Conservation (phyloP, 1,140 invertebrate genomes). For the Ostrea denselamellosa region DNA sequence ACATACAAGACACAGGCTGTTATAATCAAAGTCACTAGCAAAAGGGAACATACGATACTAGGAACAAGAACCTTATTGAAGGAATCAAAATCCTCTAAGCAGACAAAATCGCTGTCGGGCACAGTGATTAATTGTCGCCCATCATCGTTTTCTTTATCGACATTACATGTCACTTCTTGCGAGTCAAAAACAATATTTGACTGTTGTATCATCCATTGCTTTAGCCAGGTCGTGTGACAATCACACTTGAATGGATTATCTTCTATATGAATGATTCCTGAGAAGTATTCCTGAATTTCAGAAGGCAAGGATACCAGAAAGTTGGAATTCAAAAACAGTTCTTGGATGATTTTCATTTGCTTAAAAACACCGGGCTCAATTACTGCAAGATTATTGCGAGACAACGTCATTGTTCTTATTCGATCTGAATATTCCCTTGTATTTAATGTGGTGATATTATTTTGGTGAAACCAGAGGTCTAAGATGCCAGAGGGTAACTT, state of each 20-base stretch:
- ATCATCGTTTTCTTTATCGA: conserved; percentile 53
- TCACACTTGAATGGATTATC: conserved; percentile 67
- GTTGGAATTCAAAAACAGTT: conserved; percentile 63
- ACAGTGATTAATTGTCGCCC: conserved; percentile 58
- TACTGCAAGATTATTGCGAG: conserved; percentile 53
- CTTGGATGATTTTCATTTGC: conserved; percentile 42
- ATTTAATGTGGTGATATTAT: conserved; percentile 60
- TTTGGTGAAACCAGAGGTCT: conserved; percentile 67
- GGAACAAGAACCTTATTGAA: conserved; percentile 54
- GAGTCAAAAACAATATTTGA: conserved; percentile 50
- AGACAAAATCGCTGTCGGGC: conserved; percentile 62
- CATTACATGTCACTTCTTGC: conserved; percentile 58
- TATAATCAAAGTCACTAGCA: conserved; percentile 52
- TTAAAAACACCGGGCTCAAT: conserved; percentile 50
- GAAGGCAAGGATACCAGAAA: conserved; percentile 56
- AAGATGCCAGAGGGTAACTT: conserved; percentile 54
- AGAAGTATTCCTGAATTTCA: conserved; percentile 43
- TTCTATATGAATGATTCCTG: conserved; percentile 49
- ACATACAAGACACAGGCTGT: conserved; percentile 51
- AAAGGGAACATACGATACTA: conserved; percentile 46
- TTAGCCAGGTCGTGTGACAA: conserved; percentile 68
- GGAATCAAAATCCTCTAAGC: conserved; percentile 54
- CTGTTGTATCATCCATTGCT: conserved; percentile 60
- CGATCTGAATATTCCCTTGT: conserved; percentile 26
- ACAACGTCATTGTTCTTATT: conserved; percentile 49